Percentiles rank a stretch among this genome's conserved stretches.
Evolutionary conservation across 2,113 vertebrate genomes (phyloP).

Genomic region (Tachycineta bicolor): DNA sequence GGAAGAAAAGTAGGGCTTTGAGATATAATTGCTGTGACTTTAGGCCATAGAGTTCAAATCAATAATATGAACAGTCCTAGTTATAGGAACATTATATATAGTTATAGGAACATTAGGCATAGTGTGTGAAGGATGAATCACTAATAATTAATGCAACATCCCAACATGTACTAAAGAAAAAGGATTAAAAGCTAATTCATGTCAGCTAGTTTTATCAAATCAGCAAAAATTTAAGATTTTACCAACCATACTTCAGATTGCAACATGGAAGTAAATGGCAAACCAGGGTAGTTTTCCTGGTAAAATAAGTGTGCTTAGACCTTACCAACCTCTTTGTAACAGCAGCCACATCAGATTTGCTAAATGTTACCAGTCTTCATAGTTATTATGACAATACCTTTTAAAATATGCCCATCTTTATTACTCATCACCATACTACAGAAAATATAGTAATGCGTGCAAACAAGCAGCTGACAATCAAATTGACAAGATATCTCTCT

Average conservation of each 20-base stretch:
- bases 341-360: neutral
- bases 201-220: neutral
- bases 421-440: neutral
- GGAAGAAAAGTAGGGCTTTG: neutral
- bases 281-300: neutral
- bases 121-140: neutral
- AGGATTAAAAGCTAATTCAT: neutral
- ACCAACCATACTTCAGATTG: neutral
- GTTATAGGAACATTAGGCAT: neutral
- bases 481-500: neutral
- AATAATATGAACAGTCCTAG: neutral
- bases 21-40: neutral
- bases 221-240: neutral
- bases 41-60: neutral
- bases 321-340: neutral
- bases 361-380: neutral
- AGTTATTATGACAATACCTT: neutral
- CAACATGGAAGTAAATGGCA: neutral
- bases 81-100: neutral
- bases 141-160: neutral
- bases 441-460: neutral
- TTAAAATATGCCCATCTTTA: neutral
- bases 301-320: neutral
- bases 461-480: constrained; percentile 13
- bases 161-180: neutral